Base-by-base conservation (phyloP, 2,113 vertebrate species). In the Pedionomus torquatus region DNA sequence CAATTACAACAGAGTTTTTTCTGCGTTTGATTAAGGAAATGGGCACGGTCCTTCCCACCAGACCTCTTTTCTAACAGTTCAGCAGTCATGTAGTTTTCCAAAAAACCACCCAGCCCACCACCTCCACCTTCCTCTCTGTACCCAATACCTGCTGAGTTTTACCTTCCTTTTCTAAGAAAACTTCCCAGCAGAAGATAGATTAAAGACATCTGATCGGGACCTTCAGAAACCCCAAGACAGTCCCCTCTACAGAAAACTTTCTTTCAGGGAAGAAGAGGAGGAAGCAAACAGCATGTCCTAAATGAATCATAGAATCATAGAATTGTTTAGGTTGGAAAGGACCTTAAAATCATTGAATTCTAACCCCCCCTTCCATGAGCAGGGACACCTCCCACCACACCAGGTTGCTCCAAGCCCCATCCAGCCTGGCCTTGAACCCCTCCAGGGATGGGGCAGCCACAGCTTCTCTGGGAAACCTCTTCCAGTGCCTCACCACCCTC, bases 231-330 rank as follows among this genome's bases (percentile, higher is more conserved):
- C 31, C 46, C 1, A 1, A 44, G 10, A 35, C 9, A 17, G 48
- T 33, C 17, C 48, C 44, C 33, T 28, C 1, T 1, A 7, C 52
- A 72, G 2, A 4, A 21, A 66, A 2, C 6, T 70, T 16, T 8
- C 44, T 28, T n/a, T 21, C 7, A 23, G 48, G 52, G 70, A 15
- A 60, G 43, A 61, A 28, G 25, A 68, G 48, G 18, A 46, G 11
- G 70, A 30, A 74, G 24, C 20, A 25, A n/a, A 10, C 4, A 55
- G 8, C 24, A 5, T 1, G 4, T 25, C 58, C 71, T 15, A 44
- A 41, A 25, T 2, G 18, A 89, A 52, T 6, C 41, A 2, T 46
- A 46, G 19, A 46, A 46, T 46, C 46, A 51, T 16, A 52, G 51
- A 52, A 52, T 14, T 13, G 25, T 15, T 52, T 16, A 26, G 26